Base-by-base conservation (phyloP, 2,113 vertebrate species). In the Lipotes vexillifer region DNA sequence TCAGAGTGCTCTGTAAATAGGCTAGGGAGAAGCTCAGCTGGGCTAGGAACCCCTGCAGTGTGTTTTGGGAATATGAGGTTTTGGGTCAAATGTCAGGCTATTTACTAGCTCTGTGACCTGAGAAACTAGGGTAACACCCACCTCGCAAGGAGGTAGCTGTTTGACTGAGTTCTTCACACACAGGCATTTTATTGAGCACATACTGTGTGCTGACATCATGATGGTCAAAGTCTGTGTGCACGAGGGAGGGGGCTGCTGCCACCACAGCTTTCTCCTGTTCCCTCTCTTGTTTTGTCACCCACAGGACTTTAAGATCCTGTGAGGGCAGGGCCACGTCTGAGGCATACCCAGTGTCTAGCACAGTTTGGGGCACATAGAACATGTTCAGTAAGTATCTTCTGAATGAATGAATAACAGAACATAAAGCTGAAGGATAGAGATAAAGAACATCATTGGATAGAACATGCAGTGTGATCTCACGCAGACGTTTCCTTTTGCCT, bases 1-100 rank as follows among this genome's bases (percentile, higher is more conserved):
- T 44, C 52, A 1, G n/a, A 1, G 7, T 3, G 15, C 52, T 57
- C 55, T n/a, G 9, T 1, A n/a, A 12, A 15, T 1, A 9, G 88
- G 38, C 41, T 46, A 25, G 88, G 46, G 29, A 33, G 27, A 69
- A 23, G 14, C 46, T 13, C n/a, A 75, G 29, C 68, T 33, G 41
- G 69, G 63, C 2, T 23, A 6, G 11, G 44, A 9, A 18, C 2
- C 31, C 33, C 33, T 21, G 61, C 0, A 2, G 25, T 15, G 14
- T 23, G 23, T 69, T 49, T 86, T 29, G 77, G 68, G 31, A 65
- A 41, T 15, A 25, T 10, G 68, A 38, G 44, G 27, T 31, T 68
- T 93, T 8, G 44, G 14, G 52, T 65, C 10, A 2, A 29, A 44
- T 3, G 17, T 36, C n/a, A 18, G 15, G 4, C 21, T 74, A 0